Evolutionary conservation across 1,140 invertebrate genomes (phyloP).

Genomic region (Metopolophium dirhodum): DNA sequence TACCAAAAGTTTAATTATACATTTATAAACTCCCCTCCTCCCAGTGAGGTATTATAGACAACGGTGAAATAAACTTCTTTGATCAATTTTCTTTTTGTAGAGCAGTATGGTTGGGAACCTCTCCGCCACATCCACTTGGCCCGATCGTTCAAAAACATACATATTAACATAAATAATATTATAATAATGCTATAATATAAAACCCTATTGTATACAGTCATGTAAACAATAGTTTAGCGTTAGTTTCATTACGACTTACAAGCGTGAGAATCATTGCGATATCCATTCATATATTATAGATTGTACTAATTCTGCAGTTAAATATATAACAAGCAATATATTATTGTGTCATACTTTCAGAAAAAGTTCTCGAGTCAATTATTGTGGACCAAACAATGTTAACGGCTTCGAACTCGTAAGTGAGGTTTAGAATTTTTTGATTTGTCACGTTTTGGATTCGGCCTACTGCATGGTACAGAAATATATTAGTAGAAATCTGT

Average conservation of each 20-base stretch:
- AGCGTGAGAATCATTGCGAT: background rate
- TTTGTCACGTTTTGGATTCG: too few species aligned
- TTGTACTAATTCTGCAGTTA: background rate
- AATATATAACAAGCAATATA: background rate
- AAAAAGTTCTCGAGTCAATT: background rate
- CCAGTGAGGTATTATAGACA: background rate
- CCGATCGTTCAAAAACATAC: background rate
- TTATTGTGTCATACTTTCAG: background rate
- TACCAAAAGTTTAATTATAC: background rate
- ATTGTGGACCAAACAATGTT: too few species aligned
- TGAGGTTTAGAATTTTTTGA: too few species aligned
- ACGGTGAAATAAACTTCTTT: background rate
- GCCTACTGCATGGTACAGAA: too few species aligned
- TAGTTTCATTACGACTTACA: background rate
- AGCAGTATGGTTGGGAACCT: background rate
- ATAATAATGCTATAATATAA: background rate
- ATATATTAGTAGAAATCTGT: too few species aligned
- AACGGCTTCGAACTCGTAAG: too few species aligned
- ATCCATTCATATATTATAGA: too few species aligned
- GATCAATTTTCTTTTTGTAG: background rate
- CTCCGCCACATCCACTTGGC: background rate
- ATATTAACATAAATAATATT: background rate
- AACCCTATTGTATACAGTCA: background rate
- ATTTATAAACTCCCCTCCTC: background rate
- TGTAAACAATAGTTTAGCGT: background rate